A percentile compares a stretch with the other conserved stretches of the same genome.
Evolutionary conservation across 2,113 vertebrate species (phyloP).

Genomic region (Thalassoma bifasciatum): DNA sequence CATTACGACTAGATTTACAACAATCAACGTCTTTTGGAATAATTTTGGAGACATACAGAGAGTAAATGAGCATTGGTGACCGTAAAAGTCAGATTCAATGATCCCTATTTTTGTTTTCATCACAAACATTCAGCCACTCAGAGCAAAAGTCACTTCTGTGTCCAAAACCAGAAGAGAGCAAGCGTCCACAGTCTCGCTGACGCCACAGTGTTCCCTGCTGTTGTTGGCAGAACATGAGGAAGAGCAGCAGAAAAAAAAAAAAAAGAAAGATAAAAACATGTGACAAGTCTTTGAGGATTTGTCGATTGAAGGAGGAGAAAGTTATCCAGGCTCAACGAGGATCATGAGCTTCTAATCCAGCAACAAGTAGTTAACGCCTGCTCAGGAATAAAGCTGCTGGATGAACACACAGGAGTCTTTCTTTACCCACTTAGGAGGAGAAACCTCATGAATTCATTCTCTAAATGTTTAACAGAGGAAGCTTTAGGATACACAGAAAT

Average conservation of each 20-base stretch:
- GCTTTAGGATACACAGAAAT: neutral
- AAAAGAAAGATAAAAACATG: conserved; percentile 49
- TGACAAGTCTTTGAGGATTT: conserved; percentile 37
- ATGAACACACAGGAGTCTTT: conserved; percentile 25
- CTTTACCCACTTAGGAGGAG: neutral
- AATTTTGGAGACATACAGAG: neutral
- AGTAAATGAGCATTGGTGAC: conserved; percentile 16
- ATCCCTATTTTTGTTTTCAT: conserved; percentile 16
- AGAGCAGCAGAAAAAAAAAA: neutral
- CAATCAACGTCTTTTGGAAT: too few relatives aligned
- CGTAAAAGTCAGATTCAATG: neutral
- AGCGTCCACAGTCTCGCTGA: conserved; percentile 1
- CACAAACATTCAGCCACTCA: conserved; percentile 5
- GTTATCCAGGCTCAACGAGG: conserved; percentile 61
- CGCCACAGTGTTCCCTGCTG: conserved; percentile 6
- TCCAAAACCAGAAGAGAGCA: neutral
- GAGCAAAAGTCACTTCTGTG: conserved; percentile 7
- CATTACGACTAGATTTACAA: too few relatives aligned
- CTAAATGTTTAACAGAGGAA: conserved; percentile 8
- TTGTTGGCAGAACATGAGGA: conserved; percentile 19
- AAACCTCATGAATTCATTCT: conserved; percentile 17
- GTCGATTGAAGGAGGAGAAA: conserved; percentile 42
- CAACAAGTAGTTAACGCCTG: conserved; percentile 58
- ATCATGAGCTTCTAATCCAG: conserved; percentile 73
- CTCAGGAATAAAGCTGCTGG: conserved; percentile 51